Evolutionary conservation across 2,797 vertebrate genomes (phyloP).

Genomic region (Sebastes cheni): DNA sequence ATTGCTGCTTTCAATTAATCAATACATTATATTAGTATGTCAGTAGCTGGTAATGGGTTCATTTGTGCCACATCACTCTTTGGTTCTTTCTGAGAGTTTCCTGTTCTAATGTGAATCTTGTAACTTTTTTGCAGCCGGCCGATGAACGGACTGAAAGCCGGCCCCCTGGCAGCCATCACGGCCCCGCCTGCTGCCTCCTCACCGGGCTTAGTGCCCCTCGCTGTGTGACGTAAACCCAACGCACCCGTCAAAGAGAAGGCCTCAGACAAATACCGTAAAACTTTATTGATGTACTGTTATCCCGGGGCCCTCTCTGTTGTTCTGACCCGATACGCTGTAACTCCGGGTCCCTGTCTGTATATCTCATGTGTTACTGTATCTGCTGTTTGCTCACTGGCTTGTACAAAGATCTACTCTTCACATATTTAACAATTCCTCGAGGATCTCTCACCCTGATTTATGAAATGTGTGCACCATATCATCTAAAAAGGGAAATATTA

Average conservation of each 20-base stretch:
- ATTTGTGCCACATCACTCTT: too few species aligned
- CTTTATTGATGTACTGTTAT: slow-evolving; percentile 25
- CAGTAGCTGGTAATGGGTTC: neutral
- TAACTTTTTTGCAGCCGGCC: slow-evolving; percentile 75
- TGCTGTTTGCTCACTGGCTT: slow-evolving; percentile 43
- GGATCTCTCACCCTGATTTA: slow-evolving; percentile 1
- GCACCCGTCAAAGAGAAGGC: neutral
- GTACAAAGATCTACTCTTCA: slow-evolving; percentile 1
- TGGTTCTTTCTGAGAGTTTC: neutral
- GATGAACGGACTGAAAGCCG: slow-evolving; percentile 88
- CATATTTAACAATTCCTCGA: neutral
- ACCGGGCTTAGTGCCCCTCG: slow-evolving; percentile 88
- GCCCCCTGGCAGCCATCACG: slow-evolving; percentile 82
- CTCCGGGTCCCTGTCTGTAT: slow-evolving; percentile 28
- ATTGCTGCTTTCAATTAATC: neutral
- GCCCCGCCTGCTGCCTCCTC: slow-evolving; percentile 86
- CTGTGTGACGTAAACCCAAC: slow-evolving; percentile 80
- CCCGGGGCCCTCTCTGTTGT: neutral
- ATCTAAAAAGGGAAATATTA: slow-evolving; percentile 28
- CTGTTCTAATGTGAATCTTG: neutral
- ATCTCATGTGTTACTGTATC: slow-evolving; percentile 40
- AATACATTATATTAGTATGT: neutral
- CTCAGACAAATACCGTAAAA: slow-evolving; percentile 39
- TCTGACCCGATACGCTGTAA: slow-evolving; percentile 34
- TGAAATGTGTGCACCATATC: slow-evolving; percentile 9